Conservation (phyloP, 2,797 vertebrate species). For the Poeciliopsis turneri region DNA sequence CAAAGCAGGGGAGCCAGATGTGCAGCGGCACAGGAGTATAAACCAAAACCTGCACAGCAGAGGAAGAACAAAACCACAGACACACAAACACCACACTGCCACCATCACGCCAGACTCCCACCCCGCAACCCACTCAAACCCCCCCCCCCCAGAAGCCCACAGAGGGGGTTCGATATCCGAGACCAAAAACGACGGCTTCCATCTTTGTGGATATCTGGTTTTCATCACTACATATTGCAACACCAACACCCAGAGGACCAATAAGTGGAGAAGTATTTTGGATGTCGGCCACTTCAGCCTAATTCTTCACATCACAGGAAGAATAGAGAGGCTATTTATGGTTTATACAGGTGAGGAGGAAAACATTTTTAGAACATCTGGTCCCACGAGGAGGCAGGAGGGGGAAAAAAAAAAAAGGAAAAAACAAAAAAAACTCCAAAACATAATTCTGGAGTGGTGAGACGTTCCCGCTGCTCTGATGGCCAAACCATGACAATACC, state of each 20-base stretch:
- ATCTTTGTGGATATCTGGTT: constrained; percentile 67
- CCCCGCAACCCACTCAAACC: constrained; percentile 30
- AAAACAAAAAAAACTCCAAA: not conserved
- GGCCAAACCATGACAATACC: constrained; percentile 46
- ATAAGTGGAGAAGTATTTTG: constrained; percentile 52
- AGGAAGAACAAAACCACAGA: constrained; percentile 66
- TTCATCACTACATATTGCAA: constrained; percentile 70
- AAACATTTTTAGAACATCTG: constrained; percentile 21
- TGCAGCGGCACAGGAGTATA: constrained; percentile 59
- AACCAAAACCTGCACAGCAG: constrained; percentile 56
- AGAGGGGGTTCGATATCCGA: constrained; percentile 52
- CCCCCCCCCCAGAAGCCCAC: constrained; percentile 63
- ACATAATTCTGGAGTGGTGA: constrained; percentile 36
- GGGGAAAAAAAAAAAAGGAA: not conserved
- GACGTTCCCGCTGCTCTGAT: constrained; percentile 33
- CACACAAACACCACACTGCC: constrained; percentile 62
- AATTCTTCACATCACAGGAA: constrained; percentile 42
- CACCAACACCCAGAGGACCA: constrained; percentile 61
- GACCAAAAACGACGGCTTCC: constrained; percentile 44
- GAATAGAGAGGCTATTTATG: constrained; percentile 18
- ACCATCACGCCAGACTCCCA: constrained; percentile 53
- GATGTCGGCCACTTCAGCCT: constrained; percentile 9
- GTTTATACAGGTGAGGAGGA: constrained; percentile 31
- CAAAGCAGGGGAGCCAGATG: constrained; percentile 76
- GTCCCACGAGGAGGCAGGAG: constrained; percentile 2